These are phyloP conservation scores for Anas acuta DNA, from an alignment of 2,797 vertebrate species.

Conservation along the genomic window DNA sequence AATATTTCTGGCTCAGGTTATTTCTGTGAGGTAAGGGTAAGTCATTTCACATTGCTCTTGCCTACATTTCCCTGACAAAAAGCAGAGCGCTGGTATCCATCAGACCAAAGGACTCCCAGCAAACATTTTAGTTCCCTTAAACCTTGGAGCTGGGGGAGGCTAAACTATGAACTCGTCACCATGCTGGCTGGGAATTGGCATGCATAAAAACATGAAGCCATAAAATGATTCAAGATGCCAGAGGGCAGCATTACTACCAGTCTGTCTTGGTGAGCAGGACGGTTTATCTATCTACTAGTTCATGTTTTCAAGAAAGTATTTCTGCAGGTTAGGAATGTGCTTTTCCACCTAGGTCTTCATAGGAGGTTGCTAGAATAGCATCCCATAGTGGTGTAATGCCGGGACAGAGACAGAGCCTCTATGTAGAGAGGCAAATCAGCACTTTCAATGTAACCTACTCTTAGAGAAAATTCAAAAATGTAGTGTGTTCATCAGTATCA, in stretches of 20 bases:
- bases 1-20: not conserved
- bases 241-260: not conserved
- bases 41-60: not conserved
- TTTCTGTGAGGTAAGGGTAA: not conserved
- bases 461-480: not conserved
- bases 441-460: rapidly evolving
- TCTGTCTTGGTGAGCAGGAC: not conserved
- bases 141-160: not conserved
- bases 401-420: not conserved
- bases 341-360: not conserved
- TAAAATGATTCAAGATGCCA: not conserved
- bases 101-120: not conserved
- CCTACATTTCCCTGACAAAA: not conserved
- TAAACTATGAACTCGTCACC: not conserved
- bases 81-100: not conserved
- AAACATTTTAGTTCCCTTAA: not conserved
- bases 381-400: rapidly evolving
- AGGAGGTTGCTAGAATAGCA: not conserved
- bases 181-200: not conserved
- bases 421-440: rapidly evolving
- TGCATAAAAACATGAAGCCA: not conserved
- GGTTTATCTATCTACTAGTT: not conserved
- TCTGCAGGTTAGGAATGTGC: not conserved
- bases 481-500: not conserved
- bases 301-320: not conserved